Conservation (phyloP, 2,888 invertebrate genomes). For the Himalopsyche kuldschensis region DNA sequence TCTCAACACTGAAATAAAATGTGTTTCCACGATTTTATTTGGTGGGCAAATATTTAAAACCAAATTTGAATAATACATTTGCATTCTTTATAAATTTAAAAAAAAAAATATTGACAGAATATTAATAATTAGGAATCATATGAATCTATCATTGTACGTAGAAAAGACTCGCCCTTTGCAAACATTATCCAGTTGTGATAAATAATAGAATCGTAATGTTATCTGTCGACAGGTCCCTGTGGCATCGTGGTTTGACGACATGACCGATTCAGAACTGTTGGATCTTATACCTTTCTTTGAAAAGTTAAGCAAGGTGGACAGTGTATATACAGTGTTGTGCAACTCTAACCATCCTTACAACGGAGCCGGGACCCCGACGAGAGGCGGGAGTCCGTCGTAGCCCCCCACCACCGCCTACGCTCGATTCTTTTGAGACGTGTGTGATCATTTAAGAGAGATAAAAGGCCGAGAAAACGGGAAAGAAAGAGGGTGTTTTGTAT, state of each 20-base stretch:
- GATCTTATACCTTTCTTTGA: constrained; percentile 98
- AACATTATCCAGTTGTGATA: neutral
- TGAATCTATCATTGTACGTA: too few relatives aligned
- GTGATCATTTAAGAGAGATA: constrained; percentile 23
- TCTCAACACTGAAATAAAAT: too few relatives aligned
- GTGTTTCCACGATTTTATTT: too few relatives aligned
- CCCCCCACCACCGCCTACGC: constrained; percentile 31
- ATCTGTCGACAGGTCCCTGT: constrained; percentile 81
- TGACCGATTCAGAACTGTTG: constrained; percentile 93
- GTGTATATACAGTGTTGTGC: constrained; percentile 93
- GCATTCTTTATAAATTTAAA: too few relatives aligned
- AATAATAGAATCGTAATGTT: neutral
- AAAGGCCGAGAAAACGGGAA: neutral
- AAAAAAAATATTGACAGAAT: too few relatives aligned
- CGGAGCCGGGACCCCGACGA: constrained; percentile 36
- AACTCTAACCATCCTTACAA: constrained; percentile 88
- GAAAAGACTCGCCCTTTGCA: too few relatives aligned
- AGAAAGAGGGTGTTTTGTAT: constrained; percentile 34
- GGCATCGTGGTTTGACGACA: constrained; percentile 99
- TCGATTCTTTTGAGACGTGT: constrained; percentile 45
- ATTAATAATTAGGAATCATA: too few relatives aligned
- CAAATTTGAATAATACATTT: too few relatives aligned
- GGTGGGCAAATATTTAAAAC: too few relatives aligned
- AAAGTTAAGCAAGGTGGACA: constrained; percentile 93
- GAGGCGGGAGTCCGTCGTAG: constrained; percentile 46